A percentile compares a stretch with the other conserved stretches of the same genome.
Conservation (phyloP, 2,888 invertebrate genomes). For the Mythimna lalbum region DNA sequence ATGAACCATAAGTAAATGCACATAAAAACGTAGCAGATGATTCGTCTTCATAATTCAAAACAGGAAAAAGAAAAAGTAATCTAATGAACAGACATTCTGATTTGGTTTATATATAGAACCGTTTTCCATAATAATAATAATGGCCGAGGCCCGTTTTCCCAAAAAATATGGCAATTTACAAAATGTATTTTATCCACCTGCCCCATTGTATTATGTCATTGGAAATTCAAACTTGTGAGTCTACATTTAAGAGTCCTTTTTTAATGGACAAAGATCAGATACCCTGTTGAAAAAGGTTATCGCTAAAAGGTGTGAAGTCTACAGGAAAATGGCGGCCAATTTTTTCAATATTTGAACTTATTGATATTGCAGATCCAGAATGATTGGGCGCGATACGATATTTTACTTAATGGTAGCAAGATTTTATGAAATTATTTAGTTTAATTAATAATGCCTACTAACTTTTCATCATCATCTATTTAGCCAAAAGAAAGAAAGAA, state of each 20-base stretch:
- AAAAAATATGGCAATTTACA: conserved; percentile 39
- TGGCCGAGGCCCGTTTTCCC: conserved; percentile 4
- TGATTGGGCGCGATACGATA: not conserved
- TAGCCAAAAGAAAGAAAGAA: too few relatives aligned
- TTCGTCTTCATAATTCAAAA: conserved; percentile 3
- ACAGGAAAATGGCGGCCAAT: conserved; percentile 34
- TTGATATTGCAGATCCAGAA: not conserved
- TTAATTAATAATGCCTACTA: not conserved
- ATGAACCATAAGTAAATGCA: too few relatives aligned
- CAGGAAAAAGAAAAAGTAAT: conserved; percentile 2
- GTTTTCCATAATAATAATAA: conserved; percentile 22
- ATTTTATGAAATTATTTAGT: not conserved
- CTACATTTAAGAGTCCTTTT: conserved; percentile 19
- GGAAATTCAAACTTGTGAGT: conserved; percentile 21
- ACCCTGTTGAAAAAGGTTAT: conserved; percentile 11
- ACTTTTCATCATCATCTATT: too few relatives aligned
- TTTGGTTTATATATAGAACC: conserved; percentile 24
- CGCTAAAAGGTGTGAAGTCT: conserved; percentile 13
- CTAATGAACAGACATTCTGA: conserved; percentile 19
- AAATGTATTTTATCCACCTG: conserved; percentile 38
- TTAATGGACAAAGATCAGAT: not conserved
- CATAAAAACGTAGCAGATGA: too few relatives aligned
- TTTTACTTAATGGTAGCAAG: not conserved
- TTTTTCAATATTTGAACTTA: conserved; percentile 32
- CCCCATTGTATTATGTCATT: not conserved